Evolutionary conservation across 2,888 invertebrate species (phyloP).

Genomic region (Nudaria mundana): DNA sequence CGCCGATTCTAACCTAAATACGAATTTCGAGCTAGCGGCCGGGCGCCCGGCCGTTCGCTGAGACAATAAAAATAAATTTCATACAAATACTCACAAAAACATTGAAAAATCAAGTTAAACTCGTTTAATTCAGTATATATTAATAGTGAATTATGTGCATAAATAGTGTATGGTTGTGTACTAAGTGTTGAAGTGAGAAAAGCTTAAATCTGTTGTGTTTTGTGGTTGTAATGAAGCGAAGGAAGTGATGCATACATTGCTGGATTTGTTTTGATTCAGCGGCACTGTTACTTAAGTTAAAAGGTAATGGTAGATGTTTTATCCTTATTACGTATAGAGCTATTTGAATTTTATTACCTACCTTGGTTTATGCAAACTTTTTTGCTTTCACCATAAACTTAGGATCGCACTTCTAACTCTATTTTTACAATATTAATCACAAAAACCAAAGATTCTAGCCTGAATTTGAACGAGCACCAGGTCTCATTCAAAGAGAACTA

Average conservation of each 20-base stretch:
- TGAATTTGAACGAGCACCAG: no score
- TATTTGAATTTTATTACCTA: no score
- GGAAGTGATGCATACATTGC: slow-evolving; percentile 36
- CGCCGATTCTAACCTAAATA: slow-evolving; percentile 78
- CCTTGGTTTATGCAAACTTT: no score
- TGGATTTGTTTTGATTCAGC: slow-evolving; percentile 23
- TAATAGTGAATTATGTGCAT: slow-evolving; percentile 49
- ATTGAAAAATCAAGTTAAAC: slow-evolving; percentile 34
- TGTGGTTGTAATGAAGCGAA: slow-evolving; percentile 47
- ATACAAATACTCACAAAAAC: slow-evolving; percentile 20
- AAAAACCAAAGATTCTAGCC: no score
- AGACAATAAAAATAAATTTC: slow-evolving; percentile 67
- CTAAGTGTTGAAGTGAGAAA: slow-evolving; percentile 60
- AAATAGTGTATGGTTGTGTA: slow-evolving; percentile 48
- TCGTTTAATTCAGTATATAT: slow-evolving; percentile 25
- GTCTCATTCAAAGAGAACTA: no score
- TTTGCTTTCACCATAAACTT: no score
- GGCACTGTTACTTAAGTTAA: slow-evolving; percentile 11
- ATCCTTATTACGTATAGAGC: slow-evolving; percentile 4
- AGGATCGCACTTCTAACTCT: no score
- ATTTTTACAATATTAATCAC: no score
- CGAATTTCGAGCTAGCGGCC: slow-evolving; percentile 59
- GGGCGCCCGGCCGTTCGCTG: slow-evolving; percentile 62
- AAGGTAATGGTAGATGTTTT: slow-evolving; percentile 24
- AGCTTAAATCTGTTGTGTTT: slow-evolving; percentile 26